These are phyloP conservation scores for Prionailurus viverrinus DNA, from an alignment of 2,113 vertebrate genomes.

Conservation along the genomic window DNA sequence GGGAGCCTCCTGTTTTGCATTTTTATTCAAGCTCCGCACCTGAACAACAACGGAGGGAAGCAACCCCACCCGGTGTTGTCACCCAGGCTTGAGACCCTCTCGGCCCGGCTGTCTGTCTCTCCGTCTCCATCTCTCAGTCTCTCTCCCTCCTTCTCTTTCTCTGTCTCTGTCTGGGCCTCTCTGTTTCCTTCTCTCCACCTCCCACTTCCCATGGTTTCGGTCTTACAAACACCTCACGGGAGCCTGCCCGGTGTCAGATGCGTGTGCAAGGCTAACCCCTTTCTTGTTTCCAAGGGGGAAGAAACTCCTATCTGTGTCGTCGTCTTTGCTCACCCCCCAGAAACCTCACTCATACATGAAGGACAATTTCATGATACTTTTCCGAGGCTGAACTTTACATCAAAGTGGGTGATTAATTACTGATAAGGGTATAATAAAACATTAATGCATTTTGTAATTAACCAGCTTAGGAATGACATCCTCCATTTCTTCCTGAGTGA, in stretches of 20 bases:
- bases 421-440: conserved; percentile 94
- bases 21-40: conserved; percentile 90
- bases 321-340: conserved; percentile 75
- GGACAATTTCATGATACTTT: conserved; percentile 87
- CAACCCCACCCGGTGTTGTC: neutral
- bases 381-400: conserved; percentile 92
- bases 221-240: neutral
- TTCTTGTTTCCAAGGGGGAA: conserved; percentile 79
- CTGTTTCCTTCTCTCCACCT: rapidly evolving
- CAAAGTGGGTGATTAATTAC: conserved; percentile 93
- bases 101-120: no score
- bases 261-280: conserved; percentile 39
- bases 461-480: conserved; percentile 84
- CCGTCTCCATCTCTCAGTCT: no score
- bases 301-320: conserved; percentile 54
- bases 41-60: conserved; percentile 84
- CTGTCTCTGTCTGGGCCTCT: neutral
- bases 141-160: conserved; percentile 48
- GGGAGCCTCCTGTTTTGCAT: conserved; percentile 91
- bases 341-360: conserved; percentile 79
- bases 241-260: rapidly evolving
- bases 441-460: conserved; percentile 93
- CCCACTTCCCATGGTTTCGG: neutral
- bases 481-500: conserved; percentile 67
- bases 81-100: neutral